Percentiles rank a stretch among this genome's conserved stretches.
Evolutionary conservation across 2,888 invertebrate genomes (phyloP).

Genomic region (Iselma pallidipennis): DNA sequence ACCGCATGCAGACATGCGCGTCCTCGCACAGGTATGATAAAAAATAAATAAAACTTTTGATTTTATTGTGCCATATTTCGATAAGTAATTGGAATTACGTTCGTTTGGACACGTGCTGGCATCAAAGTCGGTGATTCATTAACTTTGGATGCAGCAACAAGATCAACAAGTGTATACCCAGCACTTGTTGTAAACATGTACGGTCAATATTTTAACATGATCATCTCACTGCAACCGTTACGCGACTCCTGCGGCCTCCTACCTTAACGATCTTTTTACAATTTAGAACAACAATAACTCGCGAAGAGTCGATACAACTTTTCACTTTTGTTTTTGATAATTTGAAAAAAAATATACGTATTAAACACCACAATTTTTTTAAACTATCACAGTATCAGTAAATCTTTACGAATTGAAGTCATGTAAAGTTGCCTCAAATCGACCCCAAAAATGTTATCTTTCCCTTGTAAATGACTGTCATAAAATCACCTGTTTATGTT

Average conservation of each 20-base stretch:
- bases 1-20: conserved; percentile 45
- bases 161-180: not conserved
- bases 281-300: not conserved
- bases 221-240: conserved; percentile 33
- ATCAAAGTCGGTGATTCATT: not conserved
- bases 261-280: conserved; percentile 24
- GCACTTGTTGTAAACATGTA: not conserved
- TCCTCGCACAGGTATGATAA: conserved; percentile 44
- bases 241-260: conserved; percentile 32
- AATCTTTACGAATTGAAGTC: too few species aligned
- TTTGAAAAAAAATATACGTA: too few species aligned
- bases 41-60: not conserved
- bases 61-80: not conserved
- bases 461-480: not conserved
- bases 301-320: too few species aligned
- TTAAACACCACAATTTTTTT: not conserved
- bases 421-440: not conserved
- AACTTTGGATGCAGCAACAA: not conserved
- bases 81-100: not conserved
- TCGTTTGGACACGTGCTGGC: not conserved
- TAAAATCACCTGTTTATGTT: not conserved
- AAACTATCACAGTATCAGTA: too few species aligned
- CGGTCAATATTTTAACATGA: conserved; percentile 6
- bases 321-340: too few species aligned
- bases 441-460: not conserved